Evolutionary conservation across 2,113 vertebrate species (phyloP).

Genomic region (Sturnus vulgaris): DNA sequence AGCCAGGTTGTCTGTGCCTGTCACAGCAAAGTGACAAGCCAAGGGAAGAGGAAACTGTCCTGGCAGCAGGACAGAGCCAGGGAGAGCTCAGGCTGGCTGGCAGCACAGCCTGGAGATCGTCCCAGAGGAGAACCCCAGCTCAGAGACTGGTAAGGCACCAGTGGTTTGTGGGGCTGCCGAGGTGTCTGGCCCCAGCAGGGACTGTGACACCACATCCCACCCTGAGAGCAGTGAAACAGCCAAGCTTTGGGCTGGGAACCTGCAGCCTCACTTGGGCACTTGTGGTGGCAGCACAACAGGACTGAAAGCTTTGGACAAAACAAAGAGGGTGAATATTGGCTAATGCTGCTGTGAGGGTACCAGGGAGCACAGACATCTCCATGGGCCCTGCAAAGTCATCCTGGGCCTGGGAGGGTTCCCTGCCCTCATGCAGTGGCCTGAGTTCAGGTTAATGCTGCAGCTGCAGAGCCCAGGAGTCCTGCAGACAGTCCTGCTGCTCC

Average conservation of each 20-base stretch:
- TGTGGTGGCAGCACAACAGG: background rate
- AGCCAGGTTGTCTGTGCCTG: background rate
- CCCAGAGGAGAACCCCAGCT: background rate
- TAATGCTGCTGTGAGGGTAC: constrained; percentile 17
- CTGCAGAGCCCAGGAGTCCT: background rate
- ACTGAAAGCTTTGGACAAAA: background rate
- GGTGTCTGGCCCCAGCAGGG: background rate
- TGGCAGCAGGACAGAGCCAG: background rate
- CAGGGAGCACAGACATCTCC: rapidly evolving
- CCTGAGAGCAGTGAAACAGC: background rate
- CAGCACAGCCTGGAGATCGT: background rate
- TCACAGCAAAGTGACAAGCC: background rate
- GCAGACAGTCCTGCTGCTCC: background rate
- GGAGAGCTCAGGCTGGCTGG: background rate
- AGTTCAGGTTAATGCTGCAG: constrained; percentile 29
- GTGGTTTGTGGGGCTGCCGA: background rate
- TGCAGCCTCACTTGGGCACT: background rate
- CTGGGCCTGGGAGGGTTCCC: rapidly evolving
- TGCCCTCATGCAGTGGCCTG: background rate
- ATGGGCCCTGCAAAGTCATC: rapidly evolving
- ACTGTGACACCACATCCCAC: background rate
- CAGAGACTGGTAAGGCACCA: background rate
- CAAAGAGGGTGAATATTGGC: background rate
- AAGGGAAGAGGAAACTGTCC: background rate
- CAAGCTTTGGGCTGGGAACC: background rate